Evolutionary conservation across 2,888 invertebrate genomes (phyloP), one percentile per base, ranked within the genome.

Genomic region (Callosobruchus maculatus): DNA sequence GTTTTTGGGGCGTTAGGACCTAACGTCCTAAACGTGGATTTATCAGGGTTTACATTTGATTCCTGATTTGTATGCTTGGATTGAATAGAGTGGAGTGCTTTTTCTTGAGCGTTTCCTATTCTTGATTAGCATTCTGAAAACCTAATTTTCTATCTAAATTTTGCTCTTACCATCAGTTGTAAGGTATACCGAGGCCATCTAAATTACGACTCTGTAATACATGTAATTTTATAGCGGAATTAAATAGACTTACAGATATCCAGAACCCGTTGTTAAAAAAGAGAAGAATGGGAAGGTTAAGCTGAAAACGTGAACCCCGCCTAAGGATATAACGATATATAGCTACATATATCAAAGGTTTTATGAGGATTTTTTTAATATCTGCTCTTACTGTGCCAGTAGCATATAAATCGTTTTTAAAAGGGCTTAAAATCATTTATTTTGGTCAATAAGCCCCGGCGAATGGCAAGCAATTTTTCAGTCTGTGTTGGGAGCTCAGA

Each of bases 401-500:
- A 30, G 30, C 49, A 49, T 49, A 49, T 49, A 49, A 49, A 49
- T 49, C 49, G 49, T 49, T 49, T 49, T 49, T 49, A 49, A 49
- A 49, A 49, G 49, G 49, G 49, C 13, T 49, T 49, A 49, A 49
- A 70, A 72, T 74, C 74, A 74, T 74, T 74, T 74, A 74, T 74
- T 74, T 74, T 74, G 72, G 74, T 74, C 74, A 74, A 74, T 74
- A 74, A 74, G 74, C 74, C 74, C 70, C 70, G 72, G 70, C 70
- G 73, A 72, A 75, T 73, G 73, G 72, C 73, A 71, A 72, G 73
- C 71, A 73, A 75, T 75, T 75, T 75, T 73, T 73, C 73, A 73
- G 71, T 71, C 73, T 73, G 70, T 67, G 71, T 71, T 75, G 3
- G 49, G 1, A 49, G 49, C 13, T 18, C 49, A 49, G 49, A 49